Evolutionary conservation across 2,888 invertebrate genomes (phyloP).

Genomic region (Oscheius myriophilus): DNA sequence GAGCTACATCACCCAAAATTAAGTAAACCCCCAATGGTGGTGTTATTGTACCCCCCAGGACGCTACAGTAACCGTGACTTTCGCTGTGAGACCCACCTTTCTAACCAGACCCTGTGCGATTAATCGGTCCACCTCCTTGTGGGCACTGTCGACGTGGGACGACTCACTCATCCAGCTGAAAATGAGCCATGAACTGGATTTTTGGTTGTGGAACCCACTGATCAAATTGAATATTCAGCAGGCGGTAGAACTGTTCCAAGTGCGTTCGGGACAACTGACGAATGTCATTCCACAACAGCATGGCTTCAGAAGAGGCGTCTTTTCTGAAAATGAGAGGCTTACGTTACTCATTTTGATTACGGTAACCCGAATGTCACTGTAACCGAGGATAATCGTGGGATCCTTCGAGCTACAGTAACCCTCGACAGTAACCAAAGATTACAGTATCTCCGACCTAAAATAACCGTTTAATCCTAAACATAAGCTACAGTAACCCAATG

Average conservation of each 20-base stretch:
- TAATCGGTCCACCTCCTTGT: slow-evolving; percentile 46
- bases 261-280: slow-evolving; percentile 50
- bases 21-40: too few relatives aligned
- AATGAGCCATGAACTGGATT: not conserved
- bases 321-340: slow-evolving; percentile 16
- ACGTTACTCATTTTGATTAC: too few relatives aligned
- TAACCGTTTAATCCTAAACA: too few relatives aligned
- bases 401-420: too few relatives aligned
- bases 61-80: too few relatives aligned
- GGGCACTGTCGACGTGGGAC: slow-evolving; percentile 52
- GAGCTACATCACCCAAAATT: too few relatives aligned
- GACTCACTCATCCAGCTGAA: slow-evolving; percentile 61
- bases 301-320: slow-evolving; percentile 25
- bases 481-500: too few relatives aligned
- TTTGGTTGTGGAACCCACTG: slow-evolving; percentile 24
- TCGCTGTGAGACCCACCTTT: slow-evolving; percentile 3
- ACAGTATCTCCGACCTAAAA: too few relatives aligned
- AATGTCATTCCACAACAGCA: slow-evolving; percentile 60
- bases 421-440: too few relatives aligned
- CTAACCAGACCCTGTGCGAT: slow-evolving; percentile 26
- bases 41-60: too few relatives aligned
- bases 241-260: slow-evolving; percentile 58
- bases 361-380: too few relatives aligned
- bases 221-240: slow-evolving; percentile 59
- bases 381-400: too few relatives aligned